Evolutionary conservation across 2,797 vertebrate species (phyloP).

Genomic region (Coracias cyanogaster): DNA sequence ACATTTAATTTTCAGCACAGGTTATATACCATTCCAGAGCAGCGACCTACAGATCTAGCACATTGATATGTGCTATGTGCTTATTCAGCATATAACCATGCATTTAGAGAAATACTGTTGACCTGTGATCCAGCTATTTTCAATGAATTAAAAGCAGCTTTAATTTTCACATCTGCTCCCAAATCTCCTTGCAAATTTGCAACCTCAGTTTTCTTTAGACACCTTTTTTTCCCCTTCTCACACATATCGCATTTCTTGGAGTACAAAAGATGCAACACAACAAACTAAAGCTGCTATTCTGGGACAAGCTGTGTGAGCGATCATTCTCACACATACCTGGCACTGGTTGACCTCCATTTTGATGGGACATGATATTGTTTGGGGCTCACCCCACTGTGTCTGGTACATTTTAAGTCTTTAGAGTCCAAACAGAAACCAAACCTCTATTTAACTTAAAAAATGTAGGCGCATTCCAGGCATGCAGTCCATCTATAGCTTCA

Average conservation of each 20-base stretch:
- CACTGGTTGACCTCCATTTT: neutral
- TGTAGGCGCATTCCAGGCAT: neutral
- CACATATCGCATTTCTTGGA: constrained; percentile 3
- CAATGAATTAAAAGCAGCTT: constrained; percentile 60
- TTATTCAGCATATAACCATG: neutral
- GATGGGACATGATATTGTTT: neutral
- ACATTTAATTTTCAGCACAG: constrained; percentile 72
- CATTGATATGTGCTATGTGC: neutral
- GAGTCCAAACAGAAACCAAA: neutral
- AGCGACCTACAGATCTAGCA: neutral
- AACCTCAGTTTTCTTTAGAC: constrained; percentile 1
- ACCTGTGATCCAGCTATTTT: constrained; percentile 28
- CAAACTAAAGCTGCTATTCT: constrained; percentile 17
- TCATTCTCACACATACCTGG: neutral
- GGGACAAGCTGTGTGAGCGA: neutral
- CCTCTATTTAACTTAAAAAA: neutral
- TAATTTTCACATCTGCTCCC: constrained; percentile 58
- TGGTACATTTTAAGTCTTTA: neutral
- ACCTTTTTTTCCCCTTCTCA: neutral
- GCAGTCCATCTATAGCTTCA: accelerated
- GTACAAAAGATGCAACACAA: neutral
- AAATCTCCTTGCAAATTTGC: constrained; percentile 55
- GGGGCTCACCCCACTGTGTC: neutral
- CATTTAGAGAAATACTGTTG: constrained; percentile 11
- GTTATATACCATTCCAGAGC: constrained; percentile 40